phyloP scores from a whole-genome alignment of 2,888 invertebrate species.

The Fabriciana adippe region DNA sequence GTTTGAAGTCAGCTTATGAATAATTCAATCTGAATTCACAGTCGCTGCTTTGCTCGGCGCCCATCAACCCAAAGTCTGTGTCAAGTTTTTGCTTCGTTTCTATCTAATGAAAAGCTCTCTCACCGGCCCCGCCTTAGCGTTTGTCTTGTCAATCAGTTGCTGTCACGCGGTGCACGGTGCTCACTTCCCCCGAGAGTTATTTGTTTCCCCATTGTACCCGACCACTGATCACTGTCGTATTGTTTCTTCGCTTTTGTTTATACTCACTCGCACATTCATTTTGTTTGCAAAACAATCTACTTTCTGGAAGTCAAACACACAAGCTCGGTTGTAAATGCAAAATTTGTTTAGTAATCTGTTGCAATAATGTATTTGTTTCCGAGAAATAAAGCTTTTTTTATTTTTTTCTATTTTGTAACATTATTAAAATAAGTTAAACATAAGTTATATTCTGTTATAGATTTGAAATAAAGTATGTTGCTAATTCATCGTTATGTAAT shows the following conservation, averaged over 20 bases:
- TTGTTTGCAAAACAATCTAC: slow-evolving; percentile 65
- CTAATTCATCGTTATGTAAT: too few species aligned
- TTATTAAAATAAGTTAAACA: too few species aligned
- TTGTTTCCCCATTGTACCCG: slow-evolving; percentile 75
- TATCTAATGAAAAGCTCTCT: slow-evolving; percentile 70
- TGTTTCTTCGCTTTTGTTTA: slow-evolving; percentile 76
- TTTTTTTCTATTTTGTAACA: too few species aligned
- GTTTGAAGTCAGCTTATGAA: slow-evolving; percentile 57
- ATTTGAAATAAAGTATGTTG: too few species aligned
- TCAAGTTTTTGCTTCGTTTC: slow-evolving; percentile 64
- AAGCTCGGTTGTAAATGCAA: background rate
- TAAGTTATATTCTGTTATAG: too few species aligned
- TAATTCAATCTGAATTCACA: slow-evolving; percentile 69
- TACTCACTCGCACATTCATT: slow-evolving; percentile 65
- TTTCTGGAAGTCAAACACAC: slow-evolving; percentile 44
- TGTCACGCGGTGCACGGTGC: slow-evolving; percentile 54
- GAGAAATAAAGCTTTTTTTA: too few species aligned
- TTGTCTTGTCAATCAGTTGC: slow-evolving; percentile 76
- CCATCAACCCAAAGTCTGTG: slow-evolving; percentile 46
- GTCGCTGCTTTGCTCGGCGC: slow-evolving; percentile 38
- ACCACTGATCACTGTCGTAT: slow-evolving; percentile 70
- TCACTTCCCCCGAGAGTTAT: slow-evolving; percentile 70
- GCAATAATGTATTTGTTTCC: too few species aligned
- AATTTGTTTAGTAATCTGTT: background rate
- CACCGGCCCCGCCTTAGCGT: slow-evolving; percentile 61